Conservation (phyloP, 2,888 invertebrate species). For the Stomorhina lunata region DNA sequence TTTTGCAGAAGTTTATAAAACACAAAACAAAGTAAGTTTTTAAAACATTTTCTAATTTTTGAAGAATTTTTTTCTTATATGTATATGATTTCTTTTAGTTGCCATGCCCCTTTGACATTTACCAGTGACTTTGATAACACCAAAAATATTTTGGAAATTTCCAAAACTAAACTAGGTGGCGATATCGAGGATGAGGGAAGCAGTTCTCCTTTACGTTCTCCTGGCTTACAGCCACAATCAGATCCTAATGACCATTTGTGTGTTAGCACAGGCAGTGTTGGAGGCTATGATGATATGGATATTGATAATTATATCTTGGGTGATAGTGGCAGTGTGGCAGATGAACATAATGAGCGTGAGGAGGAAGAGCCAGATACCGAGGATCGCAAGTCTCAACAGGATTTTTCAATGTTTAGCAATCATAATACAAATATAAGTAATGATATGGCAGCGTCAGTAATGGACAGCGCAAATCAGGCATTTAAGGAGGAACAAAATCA, state of each 20-base stretch:
- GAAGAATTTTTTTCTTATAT: background rate
- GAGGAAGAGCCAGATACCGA: slow-evolving; percentile 57
- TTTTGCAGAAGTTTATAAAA: slow-evolving; percentile 76
- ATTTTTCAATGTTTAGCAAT: slow-evolving; percentile 66
- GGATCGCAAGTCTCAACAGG: slow-evolving; percentile 66
- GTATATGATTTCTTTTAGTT: background rate
- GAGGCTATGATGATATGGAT: slow-evolving; percentile 75
- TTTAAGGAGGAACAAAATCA: slow-evolving; percentile 53
- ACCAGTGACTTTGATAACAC: slow-evolving; percentile 71
- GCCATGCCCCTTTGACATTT: slow-evolving; percentile 14
- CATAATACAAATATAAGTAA: slow-evolving; percentile 53
- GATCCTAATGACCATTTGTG: slow-evolving; percentile 60
- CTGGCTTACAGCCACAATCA: slow-evolving; percentile 49
- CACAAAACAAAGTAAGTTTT: slow-evolving; percentile 73
- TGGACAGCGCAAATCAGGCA: slow-evolving; percentile 28
- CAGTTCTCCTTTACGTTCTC: slow-evolving; percentile 63
- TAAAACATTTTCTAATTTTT: background rate
- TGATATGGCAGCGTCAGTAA: slow-evolving; percentile 23
- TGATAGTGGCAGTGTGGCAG: slow-evolving; percentile 69
- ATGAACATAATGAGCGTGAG: slow-evolving; percentile 54
- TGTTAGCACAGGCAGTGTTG: slow-evolving; percentile 61
- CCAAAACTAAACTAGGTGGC: slow-evolving; percentile 70
- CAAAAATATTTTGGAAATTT: slow-evolving; percentile 69
- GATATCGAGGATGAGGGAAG: slow-evolving; percentile 72
- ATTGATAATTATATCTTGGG: slow-evolving; percentile 76